Percentiles rank a stretch among this genome's conserved stretches.
Conservation (phyloP, 2,888 invertebrate genomes). For the Pristionchus japonicus region DNA sequence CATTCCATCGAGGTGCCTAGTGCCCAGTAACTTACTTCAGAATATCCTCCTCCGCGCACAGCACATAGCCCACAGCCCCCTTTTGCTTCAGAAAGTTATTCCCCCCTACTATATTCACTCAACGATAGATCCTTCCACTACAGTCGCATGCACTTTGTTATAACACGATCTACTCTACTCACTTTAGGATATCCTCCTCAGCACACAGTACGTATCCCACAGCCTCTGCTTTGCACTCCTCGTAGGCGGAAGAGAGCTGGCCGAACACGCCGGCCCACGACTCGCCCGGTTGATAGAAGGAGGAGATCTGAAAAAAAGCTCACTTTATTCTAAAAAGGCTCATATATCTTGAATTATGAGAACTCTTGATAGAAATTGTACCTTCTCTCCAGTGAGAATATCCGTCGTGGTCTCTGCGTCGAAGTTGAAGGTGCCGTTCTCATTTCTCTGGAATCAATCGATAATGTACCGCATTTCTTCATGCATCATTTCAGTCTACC, state of each 20-base stretch:
- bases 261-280: constrained; percentile 93
- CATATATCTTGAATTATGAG: neutral
- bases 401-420: constrained; percentile 80
- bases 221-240: constrained; percentile 96
- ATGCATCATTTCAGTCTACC: constrained; percentile 70
- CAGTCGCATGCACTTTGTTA: too few species aligned
- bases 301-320: constrained; percentile 60
- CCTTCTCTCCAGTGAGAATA: constrained; percentile 75
- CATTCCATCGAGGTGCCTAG: too few species aligned
- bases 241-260: constrained; percentile 89
- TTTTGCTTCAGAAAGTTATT: too few species aligned
- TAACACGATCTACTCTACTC: too few species aligned
- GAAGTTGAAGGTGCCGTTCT: constrained; percentile 87
- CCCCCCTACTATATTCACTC: too few species aligned
- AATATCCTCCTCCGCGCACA: constrained; percentile 79
- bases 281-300: constrained; percentile 89
- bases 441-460: constrained; percentile 78
- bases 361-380: neutral
- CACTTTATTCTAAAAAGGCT: neutral
- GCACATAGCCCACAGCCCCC: constrained; percentile 92
- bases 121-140: too few species aligned
- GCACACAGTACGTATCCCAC: constrained; percentile 90
- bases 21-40: constrained; percentile 56
- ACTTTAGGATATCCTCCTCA: constrained; percentile 68
- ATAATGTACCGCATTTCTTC: too few species aligned